Evolutionary conservation across 2,113 vertebrate species (phyloP).

Genomic region (Sprattus sprattus): DNA sequence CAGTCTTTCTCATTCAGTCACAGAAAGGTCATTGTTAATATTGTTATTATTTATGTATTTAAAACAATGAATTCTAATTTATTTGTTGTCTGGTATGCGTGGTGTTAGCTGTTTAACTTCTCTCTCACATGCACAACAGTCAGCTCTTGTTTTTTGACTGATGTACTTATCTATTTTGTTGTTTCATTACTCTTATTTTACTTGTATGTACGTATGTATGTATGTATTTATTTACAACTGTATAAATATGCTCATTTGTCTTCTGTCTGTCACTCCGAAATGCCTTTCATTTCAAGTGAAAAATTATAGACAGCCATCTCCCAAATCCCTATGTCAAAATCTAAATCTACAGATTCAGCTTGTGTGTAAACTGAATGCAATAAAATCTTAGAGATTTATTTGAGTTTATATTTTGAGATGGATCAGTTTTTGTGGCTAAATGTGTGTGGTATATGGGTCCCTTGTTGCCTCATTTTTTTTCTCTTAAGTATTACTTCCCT

Average conservation of each 20-base stretch:
- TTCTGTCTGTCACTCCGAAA: constrained; percentile 39
- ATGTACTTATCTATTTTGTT: constrained; percentile 47
- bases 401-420: constrained; percentile 42
- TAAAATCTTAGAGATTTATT: constrained; percentile 67
- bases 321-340: constrained; percentile 40
- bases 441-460: constrained; percentile 40
- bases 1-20: neutral
- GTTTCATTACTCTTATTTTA: constrained; percentile 37
- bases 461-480: too few species aligned
- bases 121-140: constrained; percentile 30
- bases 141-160: constrained; percentile 42
- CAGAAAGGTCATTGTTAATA: constrained; percentile 49
- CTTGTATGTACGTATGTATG: constrained; percentile 37
- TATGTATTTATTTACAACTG: constrained; percentile 30
- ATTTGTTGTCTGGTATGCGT: constrained; percentile 57
- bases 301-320: constrained; percentile 36
- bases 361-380: constrained; percentile 60
- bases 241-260: constrained; percentile 19
- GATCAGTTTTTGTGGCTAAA: constrained; percentile 41
- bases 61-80: constrained; percentile 52
- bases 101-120: constrained; percentile 26
- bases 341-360: constrained; percentile 45
- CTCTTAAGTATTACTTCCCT: too few species aligned
- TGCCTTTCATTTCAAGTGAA: constrained; percentile 44
- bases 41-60: constrained; percentile 44